A percentile compares a stretch with the other conserved stretches of the same genome.
phyloP scores from a whole-genome alignment of 2,113 vertebrate genomes.

The Lophochroa leadbeateri region DNA sequence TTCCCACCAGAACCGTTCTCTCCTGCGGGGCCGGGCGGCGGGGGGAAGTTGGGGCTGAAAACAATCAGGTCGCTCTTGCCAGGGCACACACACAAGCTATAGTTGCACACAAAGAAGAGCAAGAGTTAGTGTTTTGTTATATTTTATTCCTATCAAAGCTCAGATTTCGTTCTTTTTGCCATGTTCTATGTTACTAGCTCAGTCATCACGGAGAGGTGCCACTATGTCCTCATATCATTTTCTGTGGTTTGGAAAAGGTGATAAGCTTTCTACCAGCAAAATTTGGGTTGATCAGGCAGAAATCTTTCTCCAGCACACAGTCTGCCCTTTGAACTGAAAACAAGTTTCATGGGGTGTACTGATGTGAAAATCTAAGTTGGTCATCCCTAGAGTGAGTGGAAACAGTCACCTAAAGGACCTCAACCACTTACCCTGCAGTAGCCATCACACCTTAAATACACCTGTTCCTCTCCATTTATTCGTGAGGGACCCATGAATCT shows the following conservation, averaged over 20 bases:
- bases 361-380: background rate
- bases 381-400: background rate
- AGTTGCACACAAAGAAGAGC: too few relatives aligned
- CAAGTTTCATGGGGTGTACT: accelerated
- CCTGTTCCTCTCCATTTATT: background rate
- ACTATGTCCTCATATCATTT: accelerated
- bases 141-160: background rate
- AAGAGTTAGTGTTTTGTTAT: background rate
- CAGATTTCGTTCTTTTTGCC: background rate
- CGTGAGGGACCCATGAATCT: background rate
- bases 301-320: background rate
- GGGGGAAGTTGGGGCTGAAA: too few relatives aligned
- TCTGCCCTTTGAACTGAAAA: background rate
- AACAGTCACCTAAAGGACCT: background rate
- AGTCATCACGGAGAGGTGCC: background rate
- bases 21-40: too few relatives aligned
- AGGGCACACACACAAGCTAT: too few relatives aligned
- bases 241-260: background rate
- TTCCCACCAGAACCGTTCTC: background rate
- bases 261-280: background rate
- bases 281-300: background rate
- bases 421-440: background rate
- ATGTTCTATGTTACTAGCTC: background rate
- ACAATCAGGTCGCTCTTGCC: slow-evolving; percentile 56
- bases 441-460: background rate